Conservation (phyloP, 2,113 vertebrate genomes). For the Oryzias celebensis region DNA sequence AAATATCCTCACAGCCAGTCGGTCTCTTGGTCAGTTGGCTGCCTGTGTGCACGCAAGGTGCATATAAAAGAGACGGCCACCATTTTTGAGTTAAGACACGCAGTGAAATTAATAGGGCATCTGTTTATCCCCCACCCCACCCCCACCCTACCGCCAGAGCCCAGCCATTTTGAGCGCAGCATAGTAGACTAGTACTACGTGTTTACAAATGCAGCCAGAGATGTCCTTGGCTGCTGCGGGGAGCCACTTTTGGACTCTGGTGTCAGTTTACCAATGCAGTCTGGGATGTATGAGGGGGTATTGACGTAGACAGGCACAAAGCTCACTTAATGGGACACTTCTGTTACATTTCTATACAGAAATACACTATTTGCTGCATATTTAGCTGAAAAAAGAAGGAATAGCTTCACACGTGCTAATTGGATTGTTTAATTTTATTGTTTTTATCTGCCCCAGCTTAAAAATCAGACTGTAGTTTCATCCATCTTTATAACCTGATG, state of each 20-base stretch:
- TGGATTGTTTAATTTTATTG: too few relatives aligned
- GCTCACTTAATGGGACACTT: slow-evolving; percentile 37
- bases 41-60: not conserved
- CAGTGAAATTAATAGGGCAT: not conserved
- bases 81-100: not conserved
- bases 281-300: slow-evolving; percentile 41
- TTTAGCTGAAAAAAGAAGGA: not conserved
- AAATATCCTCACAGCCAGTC: slow-evolving; percentile 29
- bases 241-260: slow-evolving; percentile 72
- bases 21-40: slow-evolving; percentile 6
- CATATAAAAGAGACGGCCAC: slow-evolving; percentile 2
- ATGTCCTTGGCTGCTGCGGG: slow-evolving; percentile 71
- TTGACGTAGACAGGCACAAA: slow-evolving; percentile 42
- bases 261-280: slow-evolving; percentile 75
- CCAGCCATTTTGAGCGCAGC: slow-evolving; percentile 40
- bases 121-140: slow-evolving; percentile 1
- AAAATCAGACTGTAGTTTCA: too few relatives aligned
- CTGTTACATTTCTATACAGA: slow-evolving; percentile 4
- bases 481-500: too few relatives aligned
- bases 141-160: not conserved
- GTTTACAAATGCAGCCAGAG: slow-evolving; percentile 66
- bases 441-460: too few relatives aligned
- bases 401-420: not conserved
- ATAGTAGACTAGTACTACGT: slow-evolving; percentile 50
- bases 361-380: not conserved